Evolutionary conservation across 2,113 vertebrate genomes (phyloP).

Genomic region (Erpornis zantholeuca): DNA sequence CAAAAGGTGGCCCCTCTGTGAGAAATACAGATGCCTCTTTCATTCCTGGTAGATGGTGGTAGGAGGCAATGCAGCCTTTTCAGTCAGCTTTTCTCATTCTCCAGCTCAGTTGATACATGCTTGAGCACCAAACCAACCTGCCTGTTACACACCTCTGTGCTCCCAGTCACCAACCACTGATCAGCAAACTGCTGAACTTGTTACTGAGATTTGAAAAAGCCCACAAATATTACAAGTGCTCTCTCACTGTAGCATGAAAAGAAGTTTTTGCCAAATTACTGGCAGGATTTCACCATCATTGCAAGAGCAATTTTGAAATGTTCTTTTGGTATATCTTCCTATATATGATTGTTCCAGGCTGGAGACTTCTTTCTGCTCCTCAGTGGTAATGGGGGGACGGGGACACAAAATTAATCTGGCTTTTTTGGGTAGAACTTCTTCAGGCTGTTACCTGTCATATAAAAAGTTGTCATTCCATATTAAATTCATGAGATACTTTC

Average conservation of each 20-base stretch:
- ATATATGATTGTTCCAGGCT: background rate
- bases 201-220: background rate
- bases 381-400: fast-evolving
- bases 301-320: background rate
- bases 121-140: background rate
- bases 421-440: background rate
- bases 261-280: background rate
- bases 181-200: background rate
- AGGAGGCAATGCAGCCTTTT: background rate
- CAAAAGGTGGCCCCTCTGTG: background rate
- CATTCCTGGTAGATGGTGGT: background rate
- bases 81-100: background rate
- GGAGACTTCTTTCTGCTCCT: background rate
- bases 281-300: background rate
- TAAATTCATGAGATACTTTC: background rate
- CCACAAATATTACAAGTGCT: background rate
- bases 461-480: background rate
- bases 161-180: background rate
- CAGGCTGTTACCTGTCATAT: background rate
- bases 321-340: background rate
- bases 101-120: background rate
- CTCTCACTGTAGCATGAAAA: background rate
- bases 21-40: background rate
- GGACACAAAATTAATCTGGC: background rate
- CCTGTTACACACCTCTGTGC: background rate